Percentiles rank a stretch among this genome's conserved stretches.
These are phyloP conservation scores for Amphiprion ocellaris DNA, from an alignment of 2,113 vertebrate genomes.

Conservation along the genomic window DNA sequence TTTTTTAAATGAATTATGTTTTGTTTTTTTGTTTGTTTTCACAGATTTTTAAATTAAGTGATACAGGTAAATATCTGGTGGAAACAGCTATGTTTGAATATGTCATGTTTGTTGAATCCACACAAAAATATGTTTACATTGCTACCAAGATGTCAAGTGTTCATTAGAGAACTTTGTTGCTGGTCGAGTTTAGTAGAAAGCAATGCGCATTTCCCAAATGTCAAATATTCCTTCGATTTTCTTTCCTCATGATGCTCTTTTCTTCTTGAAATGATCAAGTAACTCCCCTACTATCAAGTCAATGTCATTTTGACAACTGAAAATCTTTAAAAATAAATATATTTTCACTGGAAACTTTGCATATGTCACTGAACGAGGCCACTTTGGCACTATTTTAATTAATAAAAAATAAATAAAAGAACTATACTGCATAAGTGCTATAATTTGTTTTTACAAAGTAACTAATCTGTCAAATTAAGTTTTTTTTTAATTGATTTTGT, in stretches of 20 bases:
- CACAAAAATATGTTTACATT: too few relatives aligned
- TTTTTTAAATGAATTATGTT: too few relatives aligned
- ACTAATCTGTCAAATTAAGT: conserved; percentile 12
- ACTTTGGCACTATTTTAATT: conserved; percentile 17
- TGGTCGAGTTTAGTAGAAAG: neutral
- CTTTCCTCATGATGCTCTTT: neutral
- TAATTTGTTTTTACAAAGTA: conserved; percentile 36
- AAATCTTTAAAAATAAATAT: neutral
- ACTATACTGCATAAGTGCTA: neutral
- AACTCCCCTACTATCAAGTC: neutral
- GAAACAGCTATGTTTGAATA: too few relatives aligned
- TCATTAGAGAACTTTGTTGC: too few relatives aligned
- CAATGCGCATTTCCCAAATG: neutral
- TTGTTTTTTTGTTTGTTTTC: too few relatives aligned
- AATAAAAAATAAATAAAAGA: conserved; percentile 9
- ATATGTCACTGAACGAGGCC: neutral
- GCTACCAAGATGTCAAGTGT: neutral
- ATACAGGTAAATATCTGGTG: too few relatives aligned
- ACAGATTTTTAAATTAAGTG: too few relatives aligned
- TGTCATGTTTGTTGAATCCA: too few relatives aligned
- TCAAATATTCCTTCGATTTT: neutral
- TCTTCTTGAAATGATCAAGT: conserved; percentile 16
- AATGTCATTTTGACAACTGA: conserved; percentile 25
- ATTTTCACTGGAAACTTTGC: conserved; percentile 8
- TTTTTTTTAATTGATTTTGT: conserved; percentile 39